Evolutionary conservation across 2,797 vertebrate genomes (phyloP).

Genomic region (Cirrhinus molitorella): DNA sequence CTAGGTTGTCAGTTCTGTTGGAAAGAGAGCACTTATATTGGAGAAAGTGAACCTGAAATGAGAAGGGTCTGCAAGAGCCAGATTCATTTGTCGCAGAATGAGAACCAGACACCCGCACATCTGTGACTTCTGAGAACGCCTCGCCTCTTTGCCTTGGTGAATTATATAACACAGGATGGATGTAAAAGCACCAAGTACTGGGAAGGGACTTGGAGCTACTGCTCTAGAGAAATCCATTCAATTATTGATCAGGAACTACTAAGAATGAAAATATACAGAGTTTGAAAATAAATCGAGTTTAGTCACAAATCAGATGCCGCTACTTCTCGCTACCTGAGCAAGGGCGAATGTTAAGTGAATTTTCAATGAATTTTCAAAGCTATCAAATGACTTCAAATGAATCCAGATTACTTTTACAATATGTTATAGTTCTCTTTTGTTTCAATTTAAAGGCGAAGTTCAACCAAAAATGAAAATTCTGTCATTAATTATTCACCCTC

Average conservation of each 20-base stretch:
- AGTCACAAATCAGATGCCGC: not conserved
- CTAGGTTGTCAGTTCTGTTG: not conserved
- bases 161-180: slow-evolving; percentile 10
- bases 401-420: not conserved
- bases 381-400: not conserved
- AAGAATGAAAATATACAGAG: not conserved
- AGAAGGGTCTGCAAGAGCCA: slow-evolving; percentile 18
- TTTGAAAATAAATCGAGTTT: not conserved
- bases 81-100: slow-evolving; percentile 18
- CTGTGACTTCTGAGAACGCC: slow-evolving; percentile 10
- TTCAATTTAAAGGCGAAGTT: not conserved
- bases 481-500: too few species aligned
- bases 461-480: too few species aligned
- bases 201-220: not conserved
- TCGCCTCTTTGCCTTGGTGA: slow-evolving; percentile 32
- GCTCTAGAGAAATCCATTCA: slow-evolving; percentile 21
- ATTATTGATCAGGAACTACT: not conserved
- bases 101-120: slow-evolving; percentile 21
- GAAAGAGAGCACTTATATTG: slow-evolving; percentile 6
- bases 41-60: slow-evolving; percentile 33
- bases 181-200: not conserved
- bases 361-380: not conserved
- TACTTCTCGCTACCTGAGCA: not conserved
- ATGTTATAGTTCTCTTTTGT: not conserved
- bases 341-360: not conserved